A percentile compares a stretch with the other conserved stretches of the same genome.
Evolutionary conservation across 2,797 vertebrate genomes (phyloP).

Genomic region (Morelia viridis): DNA sequence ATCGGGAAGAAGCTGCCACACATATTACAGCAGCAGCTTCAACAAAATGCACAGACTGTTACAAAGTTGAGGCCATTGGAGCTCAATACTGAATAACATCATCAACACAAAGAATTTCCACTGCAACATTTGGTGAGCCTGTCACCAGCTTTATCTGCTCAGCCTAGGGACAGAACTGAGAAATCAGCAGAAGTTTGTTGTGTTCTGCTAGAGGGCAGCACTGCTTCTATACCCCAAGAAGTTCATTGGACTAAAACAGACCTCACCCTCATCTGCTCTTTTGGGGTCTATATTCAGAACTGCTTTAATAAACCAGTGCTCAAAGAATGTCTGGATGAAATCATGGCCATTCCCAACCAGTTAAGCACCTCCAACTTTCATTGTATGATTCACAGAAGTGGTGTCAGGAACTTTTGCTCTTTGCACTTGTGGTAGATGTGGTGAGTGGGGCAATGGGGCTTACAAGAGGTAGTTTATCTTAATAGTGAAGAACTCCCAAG

Average conservation of each 20-base stretch:
- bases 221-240: background rate
- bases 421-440: background rate
- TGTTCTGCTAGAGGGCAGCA: background rate
- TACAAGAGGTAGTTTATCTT: background rate
- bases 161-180: background rate
- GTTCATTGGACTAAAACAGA: accelerated
- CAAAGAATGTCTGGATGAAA: background rate
- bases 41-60: background rate
- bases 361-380: background rate
- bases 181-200: background rate
- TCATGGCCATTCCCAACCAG: background rate
- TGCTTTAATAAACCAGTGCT: background rate
- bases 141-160: background rate
- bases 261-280: background rate
- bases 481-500: background rate
- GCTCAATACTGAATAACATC: background rate
- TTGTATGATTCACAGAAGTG: background rate
- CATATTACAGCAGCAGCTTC: background rate
- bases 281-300: background rate
- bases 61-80: accelerated
- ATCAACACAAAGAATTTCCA: background rate
- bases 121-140: background rate
- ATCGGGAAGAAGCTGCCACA: background rate
- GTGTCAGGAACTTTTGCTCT: accelerated
- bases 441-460: background rate